phyloP scores from a whole-genome alignment of 2,888 invertebrate genomes.

The Pollenia griseotomentosa region DNA sequence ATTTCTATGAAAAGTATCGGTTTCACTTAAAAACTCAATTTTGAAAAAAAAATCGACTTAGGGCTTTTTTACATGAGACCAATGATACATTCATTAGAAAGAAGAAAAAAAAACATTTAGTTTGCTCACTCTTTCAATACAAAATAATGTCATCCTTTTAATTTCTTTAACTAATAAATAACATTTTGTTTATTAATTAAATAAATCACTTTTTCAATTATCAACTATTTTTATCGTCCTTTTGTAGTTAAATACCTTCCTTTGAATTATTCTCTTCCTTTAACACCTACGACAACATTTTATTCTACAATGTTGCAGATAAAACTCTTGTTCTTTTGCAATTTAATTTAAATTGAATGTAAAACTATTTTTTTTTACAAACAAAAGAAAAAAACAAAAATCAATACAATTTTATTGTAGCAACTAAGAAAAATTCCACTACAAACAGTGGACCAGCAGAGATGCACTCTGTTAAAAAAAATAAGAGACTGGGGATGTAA shows the following conservation, averaged over 20 bases:
- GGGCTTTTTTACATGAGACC: too few relatives aligned
- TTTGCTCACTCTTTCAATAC: too few relatives aligned
- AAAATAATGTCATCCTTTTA: not conserved
- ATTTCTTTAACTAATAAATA: not conserved
- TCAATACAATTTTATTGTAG: slow-evolving; percentile 40
- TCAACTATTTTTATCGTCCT: slow-evolving; percentile 25
- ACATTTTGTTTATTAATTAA: slow-evolving; percentile 14
- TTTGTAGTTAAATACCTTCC: too few relatives aligned
- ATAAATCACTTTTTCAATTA: not conserved
- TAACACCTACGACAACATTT: slow-evolving; percentile 30
- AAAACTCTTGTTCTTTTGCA: slow-evolving; percentile 6
- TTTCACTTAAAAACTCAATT: too few relatives aligned
- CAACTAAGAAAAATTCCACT: not conserved
- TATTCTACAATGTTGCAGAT: slow-evolving; percentile 28
- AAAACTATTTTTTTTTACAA: slow-evolving; percentile 14
- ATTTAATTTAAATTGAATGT: slow-evolving; percentile 26
- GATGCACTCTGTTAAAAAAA: too few relatives aligned
- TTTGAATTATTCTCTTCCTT: not conserved
- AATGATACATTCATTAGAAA: too few relatives aligned
- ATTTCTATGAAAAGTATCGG: too few relatives aligned
- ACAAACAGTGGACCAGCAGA: not conserved
- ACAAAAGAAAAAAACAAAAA: slow-evolving; percentile 22
- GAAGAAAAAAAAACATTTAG: too few relatives aligned
- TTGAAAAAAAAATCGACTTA: too few relatives aligned
- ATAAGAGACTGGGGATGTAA: too few relatives aligned